Conservation (phyloP, 2,888 invertebrate genomes). For the Spisula solida region DNA sequence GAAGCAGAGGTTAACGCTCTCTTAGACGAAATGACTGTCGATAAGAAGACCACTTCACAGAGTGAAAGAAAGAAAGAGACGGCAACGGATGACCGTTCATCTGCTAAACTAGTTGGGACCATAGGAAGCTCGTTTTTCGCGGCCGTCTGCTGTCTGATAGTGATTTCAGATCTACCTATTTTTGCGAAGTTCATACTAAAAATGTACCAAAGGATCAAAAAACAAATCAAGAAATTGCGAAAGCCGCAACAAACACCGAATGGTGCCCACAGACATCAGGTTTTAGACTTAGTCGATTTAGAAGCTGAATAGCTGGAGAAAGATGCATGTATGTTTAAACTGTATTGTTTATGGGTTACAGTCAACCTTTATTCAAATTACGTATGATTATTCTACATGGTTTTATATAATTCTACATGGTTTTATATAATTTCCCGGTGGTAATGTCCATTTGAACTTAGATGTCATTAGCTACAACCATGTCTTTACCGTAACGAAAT, state of each 20-base stretch:
- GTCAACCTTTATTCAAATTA: background rate
- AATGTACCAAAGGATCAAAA: background rate
- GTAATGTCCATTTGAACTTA: too few species aligned
- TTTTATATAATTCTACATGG: background rate
- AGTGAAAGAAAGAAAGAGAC: conserved; percentile 33
- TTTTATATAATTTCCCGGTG: background rate
- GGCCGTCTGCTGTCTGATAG: background rate
- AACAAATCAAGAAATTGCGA: background rate
- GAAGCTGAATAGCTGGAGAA: background rate
- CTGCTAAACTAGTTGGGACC: conserved; percentile 47
- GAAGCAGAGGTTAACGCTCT: conserved; percentile 37
- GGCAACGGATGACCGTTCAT: conserved; percentile 30
- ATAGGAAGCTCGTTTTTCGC: conserved; percentile 31
- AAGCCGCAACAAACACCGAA: background rate
- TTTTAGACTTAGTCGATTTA: conserved; percentile 1
- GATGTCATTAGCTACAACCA: too few species aligned
- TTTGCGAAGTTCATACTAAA: background rate
- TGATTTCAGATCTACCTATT: conserved; percentile 37
- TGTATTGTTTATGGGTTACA: background rate
- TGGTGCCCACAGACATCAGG: background rate
- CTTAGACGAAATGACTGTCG: conserved; percentile 28
- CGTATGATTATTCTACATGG: background rate
- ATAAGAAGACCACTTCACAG: conserved; percentile 19
- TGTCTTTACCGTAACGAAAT: too few species aligned
- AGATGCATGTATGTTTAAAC: background rate